Evolutionary conservation across 1,140 invertebrate species (phyloP).

Genomic region (Drosophila pseudoananassae): DNA sequence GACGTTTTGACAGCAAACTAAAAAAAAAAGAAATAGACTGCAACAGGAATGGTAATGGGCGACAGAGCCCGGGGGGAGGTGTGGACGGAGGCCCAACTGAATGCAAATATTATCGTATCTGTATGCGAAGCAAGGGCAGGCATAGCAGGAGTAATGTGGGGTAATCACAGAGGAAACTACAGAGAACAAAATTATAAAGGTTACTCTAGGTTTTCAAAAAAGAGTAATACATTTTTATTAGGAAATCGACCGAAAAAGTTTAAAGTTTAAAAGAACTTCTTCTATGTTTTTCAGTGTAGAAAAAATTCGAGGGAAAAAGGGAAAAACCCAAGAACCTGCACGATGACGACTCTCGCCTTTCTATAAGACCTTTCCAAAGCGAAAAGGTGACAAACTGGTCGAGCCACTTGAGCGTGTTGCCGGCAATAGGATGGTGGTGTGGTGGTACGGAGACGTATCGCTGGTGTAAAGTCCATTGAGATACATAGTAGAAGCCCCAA

Average conservation of each 20-base stretch:
- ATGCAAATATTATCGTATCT: constrained; percentile 81
- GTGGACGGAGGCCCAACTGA: constrained; percentile 65
- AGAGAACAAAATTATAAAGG: neutral
- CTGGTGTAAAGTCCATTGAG: constrained; percentile 9
- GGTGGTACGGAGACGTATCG: neutral
- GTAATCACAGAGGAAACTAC: constrained; percentile 19
- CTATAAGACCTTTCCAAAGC: constrained; percentile 56
- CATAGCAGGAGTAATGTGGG: neutral
- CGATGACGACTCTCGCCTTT: constrained; percentile 18
- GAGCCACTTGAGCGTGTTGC: constrained; percentile 21
- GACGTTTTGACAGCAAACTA: constrained; percentile 79
- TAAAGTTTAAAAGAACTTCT: neutral
- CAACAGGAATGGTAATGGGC: constrained; percentile 34
- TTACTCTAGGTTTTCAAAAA: neutral
- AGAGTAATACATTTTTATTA: too few species aligned
- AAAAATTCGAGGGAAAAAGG: neutral
- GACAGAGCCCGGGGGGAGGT: constrained; percentile 8
- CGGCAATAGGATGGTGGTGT: neutral
- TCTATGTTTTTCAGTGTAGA: neutral
- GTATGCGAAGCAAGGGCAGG: constrained; percentile 31
- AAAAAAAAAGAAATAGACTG: constrained; percentile 51
- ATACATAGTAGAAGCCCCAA: constrained; percentile 4
- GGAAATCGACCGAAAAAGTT: too few species aligned
- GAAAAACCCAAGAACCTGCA: constrained; percentile 6
- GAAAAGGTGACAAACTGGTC: constrained; percentile 78